Percentiles rank a stretch among this genome's conserved stretches.
Conservation (phyloP, 1,140 invertebrate species). For the Drosophila melanica region DNA sequence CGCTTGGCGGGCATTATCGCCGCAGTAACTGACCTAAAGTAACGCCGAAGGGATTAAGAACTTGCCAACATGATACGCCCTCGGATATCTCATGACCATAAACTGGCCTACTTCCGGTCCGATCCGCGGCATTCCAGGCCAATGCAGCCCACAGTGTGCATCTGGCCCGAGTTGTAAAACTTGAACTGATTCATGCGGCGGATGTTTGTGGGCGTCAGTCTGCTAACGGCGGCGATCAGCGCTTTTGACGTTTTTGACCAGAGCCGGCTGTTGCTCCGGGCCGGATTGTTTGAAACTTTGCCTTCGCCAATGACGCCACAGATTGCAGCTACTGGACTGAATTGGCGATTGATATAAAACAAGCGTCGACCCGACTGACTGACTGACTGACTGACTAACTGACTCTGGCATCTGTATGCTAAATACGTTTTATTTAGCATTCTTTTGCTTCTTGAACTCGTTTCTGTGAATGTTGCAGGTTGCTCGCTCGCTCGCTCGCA, state of each 20-base stretch:
- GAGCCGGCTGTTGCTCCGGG: slow-evolving; percentile 26
- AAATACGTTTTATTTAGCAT: neutral
- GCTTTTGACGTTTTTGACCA: slow-evolving; percentile 65
- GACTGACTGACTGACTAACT: slow-evolving; percentile 47
- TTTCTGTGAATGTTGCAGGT: neutral
- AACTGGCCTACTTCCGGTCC: slow-evolving; percentile 42
- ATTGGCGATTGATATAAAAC: slow-evolving; percentile 67
- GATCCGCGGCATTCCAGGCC: slow-evolving; percentile 33
- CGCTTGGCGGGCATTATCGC: slow-evolving; percentile 13
- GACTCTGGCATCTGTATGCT: slow-evolving; percentile 15
- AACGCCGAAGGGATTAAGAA: slow-evolving; percentile 63
- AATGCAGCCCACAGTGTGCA: slow-evolving; percentile 12
- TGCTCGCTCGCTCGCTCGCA: neutral
- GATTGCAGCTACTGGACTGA: slow-evolving; percentile 18
- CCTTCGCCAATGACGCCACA: slow-evolving; percentile 32
- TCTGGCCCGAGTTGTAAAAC: slow-evolving; percentile 11
- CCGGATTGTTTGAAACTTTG: slow-evolving; percentile 24
- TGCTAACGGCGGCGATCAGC: slow-evolving; percentile 53
- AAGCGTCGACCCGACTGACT: slow-evolving; percentile 54
- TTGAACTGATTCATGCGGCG: slow-evolving; percentile 60
- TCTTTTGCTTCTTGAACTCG: slow-evolving; percentile 6
- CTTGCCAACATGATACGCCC: neutral
- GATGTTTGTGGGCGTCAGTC: slow-evolving; percentile 71
- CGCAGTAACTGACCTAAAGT: slow-evolving; percentile 70
- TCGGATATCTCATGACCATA: slow-evolving; percentile 10